These are phyloP conservation scores for Sarcophaga peregrina DNA, from an alignment of 1,140 invertebrate genomes.

Conservation along the genomic window DNA sequence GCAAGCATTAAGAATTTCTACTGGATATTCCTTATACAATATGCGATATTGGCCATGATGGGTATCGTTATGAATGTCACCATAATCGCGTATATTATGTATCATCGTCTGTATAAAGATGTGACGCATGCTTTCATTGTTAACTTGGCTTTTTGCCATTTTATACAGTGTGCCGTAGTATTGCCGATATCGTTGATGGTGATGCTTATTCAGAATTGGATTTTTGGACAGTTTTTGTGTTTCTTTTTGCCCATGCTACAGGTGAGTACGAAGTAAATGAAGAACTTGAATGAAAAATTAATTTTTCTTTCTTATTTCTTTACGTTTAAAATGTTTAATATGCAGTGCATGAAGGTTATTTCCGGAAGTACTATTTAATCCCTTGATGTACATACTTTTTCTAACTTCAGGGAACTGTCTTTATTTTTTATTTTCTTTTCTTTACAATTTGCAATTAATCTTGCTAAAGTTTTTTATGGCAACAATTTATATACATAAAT, in stretches of 20 bases:
- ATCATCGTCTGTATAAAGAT: conserved; percentile 72
- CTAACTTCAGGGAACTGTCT: background rate
- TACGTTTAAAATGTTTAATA: too few species aligned
- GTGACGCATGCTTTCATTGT: conserved; percentile 75
- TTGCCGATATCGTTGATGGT: conserved; percentile 77
- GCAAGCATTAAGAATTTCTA: conserved; percentile 70
- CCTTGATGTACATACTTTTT: background rate
- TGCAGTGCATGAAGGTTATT: too few species aligned
- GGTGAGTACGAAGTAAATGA: conserved; percentile 64
- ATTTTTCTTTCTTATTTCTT: too few species aligned
- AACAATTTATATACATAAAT: background rate
- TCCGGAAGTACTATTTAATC: background rate
- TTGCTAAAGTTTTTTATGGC: background rate
- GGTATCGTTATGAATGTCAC: conserved; percentile 72
- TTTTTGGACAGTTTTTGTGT: conserved; percentile 80
- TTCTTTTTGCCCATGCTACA: conserved; percentile 81
- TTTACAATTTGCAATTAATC: background rate
- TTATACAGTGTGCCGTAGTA: conserved; percentile 76
- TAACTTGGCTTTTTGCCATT: conserved; percentile 76
- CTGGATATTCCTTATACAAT: conserved; percentile 75
- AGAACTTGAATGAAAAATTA: background rate
- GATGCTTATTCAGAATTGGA: conserved; percentile 78
- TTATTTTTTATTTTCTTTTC: background rate
- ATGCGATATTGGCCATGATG: conserved; percentile 70
- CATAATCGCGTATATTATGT: conserved; percentile 72